Conservation (phyloP, 2,888 invertebrate genomes). For the Helicoverpa assulta region DNA sequence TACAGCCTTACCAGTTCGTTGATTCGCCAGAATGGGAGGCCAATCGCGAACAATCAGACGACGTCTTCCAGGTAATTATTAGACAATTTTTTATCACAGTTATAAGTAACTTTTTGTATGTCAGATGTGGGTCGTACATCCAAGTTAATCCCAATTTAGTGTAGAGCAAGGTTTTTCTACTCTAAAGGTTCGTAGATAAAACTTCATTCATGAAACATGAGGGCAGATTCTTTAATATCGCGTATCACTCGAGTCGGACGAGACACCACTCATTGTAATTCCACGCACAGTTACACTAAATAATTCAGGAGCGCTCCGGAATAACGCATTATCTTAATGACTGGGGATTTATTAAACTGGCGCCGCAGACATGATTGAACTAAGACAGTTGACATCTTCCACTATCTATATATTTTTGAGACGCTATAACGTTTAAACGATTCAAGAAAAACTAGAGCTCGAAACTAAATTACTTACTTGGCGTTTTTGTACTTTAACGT, state of each 20-base stretch:
- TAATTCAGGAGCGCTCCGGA: conserved; percentile 65
- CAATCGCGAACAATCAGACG: conserved; percentile 93
- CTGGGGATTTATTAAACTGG: conserved; percentile 64
- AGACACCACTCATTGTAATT: conserved; percentile 68
- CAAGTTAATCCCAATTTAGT: not conserved
- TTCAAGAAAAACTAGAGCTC: not conserved
- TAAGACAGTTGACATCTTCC: conserved; percentile 35
- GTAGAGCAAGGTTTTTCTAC: not conserved
- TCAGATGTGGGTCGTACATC: too few relatives aligned
- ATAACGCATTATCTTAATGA: conserved; percentile 66
- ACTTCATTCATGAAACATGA: conserved; percentile 34
- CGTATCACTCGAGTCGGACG: conserved; percentile 25
- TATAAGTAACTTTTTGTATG: too few relatives aligned
- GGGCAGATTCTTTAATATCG: conserved; percentile 29
- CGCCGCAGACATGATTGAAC: conserved; percentile 47
- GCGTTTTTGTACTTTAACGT: not conserved
- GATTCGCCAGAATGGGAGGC: conserved; percentile 98
- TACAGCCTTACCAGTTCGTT: conserved; percentile 95
- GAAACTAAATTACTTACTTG: not conserved
- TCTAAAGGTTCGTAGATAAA: conserved; percentile 13
- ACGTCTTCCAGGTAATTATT: conserved; percentile 92
- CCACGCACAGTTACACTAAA: conserved; percentile 72
- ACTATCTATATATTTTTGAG: conserved; percentile 25
- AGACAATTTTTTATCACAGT: not conserved
- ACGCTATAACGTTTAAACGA: not conserved